phyloP scores from a whole-genome alignment of 1,140 invertebrate species.

The Acyrthosiphon pisum region DNA sequence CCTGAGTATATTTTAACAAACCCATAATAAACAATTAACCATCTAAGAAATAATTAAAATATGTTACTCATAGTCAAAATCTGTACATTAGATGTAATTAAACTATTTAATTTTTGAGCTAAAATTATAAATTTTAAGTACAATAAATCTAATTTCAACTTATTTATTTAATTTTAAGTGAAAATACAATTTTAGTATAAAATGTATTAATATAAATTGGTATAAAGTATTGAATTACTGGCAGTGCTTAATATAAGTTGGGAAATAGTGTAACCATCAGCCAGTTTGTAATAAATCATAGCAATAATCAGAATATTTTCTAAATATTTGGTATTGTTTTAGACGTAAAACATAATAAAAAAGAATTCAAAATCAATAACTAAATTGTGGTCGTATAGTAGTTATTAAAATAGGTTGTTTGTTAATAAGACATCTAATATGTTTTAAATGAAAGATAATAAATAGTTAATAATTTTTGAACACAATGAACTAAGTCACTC shows the following conservation, averaged over 20 bases:
- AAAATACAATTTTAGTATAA: not conserved
- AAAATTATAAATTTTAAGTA: conserved; percentile 38
- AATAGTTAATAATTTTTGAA: not conserved
- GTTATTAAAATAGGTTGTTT: not conserved
- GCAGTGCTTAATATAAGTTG: not conserved
- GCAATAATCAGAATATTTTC: conserved; percentile 12
- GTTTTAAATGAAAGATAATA: not conserved
- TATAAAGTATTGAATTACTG: conserved; percentile 24
- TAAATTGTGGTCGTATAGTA: not conserved
- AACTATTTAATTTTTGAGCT: conserved; percentile 34
- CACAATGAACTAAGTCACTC: not conserved
- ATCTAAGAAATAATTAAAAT: not conserved
- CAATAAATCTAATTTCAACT: conserved; percentile 24
- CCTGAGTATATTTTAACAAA: conserved; percentile 16
- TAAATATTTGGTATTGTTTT: not conserved
- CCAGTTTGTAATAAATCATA: not conserved
- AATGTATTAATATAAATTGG: not conserved
- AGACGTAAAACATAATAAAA: not conserved
- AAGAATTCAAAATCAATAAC: not conserved
- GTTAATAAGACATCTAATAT: not conserved
- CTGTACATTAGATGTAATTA: not conserved
- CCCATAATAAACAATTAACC: not conserved
- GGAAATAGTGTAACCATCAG: not conserved
- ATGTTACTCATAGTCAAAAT: conserved; percentile 6
- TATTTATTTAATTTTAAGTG: conserved; percentile 9